Evolutionary conservation across 2,888 invertebrate genomes (phyloP), one percentile per base, ranked within the genome.

Genomic region (Apotomis capreana): DNA sequence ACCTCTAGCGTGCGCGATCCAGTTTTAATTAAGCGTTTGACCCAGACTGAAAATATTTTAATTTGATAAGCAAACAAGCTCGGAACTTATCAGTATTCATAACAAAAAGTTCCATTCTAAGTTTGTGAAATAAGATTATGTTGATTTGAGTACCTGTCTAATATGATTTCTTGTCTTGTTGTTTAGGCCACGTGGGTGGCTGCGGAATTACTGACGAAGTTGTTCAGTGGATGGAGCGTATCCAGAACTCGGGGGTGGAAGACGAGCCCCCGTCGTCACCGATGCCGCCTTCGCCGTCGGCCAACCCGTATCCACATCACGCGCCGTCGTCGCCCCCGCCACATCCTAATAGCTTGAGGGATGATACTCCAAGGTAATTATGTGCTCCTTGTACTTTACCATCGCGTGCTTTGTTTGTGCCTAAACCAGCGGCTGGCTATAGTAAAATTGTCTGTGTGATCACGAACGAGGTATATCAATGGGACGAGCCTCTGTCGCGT

Each of bases 131-230:
- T 54, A 51, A 37, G 57, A 67, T 37, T 58, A 58, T 51, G 13
- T 12, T 49, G 10, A 13, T 67, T 36, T 58, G 13, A n/a, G 59
- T 60, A 70, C 58, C 74, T 61, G 74, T 67, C 68, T 74, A 77
- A 76, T 51, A 52, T 44, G n/a, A 8, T 26, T 26, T 26, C 26
- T 26, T 26, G 64, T 76, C 69, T 74, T 73, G 80, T 83, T 75
- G 67, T 51, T 1, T 86, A 97, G 98, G 97, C 82, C 97, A 97
- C 89, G 95, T 96, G 61, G 96, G 96, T 69, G 98, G 98, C 44
- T 98, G 98, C 86, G 98, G 98, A 69, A 96, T 97, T 79, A 97
- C 96, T 58, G 97, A 97, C 78, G 97, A 97, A 79, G 95, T 97
- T 76, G 95, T 96, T 77, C 96, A 97, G 83, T 98, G 98, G 98